Base-by-base conservation (phyloP, 2,797 vertebrate species). In the Oreonectes daqikongensis region DNA sequence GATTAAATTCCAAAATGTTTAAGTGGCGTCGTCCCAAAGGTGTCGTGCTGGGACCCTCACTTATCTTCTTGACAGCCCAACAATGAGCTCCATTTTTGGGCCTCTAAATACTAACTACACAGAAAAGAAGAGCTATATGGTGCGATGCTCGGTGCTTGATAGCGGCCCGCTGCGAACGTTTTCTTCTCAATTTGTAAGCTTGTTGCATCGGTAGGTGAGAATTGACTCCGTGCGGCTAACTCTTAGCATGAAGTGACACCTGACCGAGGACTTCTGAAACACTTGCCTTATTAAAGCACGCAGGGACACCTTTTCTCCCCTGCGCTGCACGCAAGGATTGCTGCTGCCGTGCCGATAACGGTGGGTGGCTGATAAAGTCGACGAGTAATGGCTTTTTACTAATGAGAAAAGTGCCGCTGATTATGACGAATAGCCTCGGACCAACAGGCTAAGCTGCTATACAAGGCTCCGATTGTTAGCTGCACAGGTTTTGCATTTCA, bases 321-420 rank as follows among this genome's bases (percentile, higher is more conserved):
- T 78, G 85, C 89, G 87, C 86, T 90, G 84, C 91, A 90, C 83
- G 88, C 88, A 85, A 90, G 91, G 91, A 92, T 93, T 93, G 91
- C 92, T 93, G 92, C 88, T 86, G 92, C 92, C 88, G 90, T 89
- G 84, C 89, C 89, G 94, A 95, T 95, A 94, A 96, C 93, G 92
- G 89, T 78, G 88, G 88, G 91, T 91, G 92, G 91, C 94, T 94
- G 95, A 96, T 96, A 96, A 96, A 94, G 93, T 95, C 94, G 92
- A 92, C 86, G 92, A 88, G 93, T 97, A 96, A 97, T 96, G 95
- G 95, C 92, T 96, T 96, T 93, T 92, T 92, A 91, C 94, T 97
- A 96, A 97, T 96, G 96, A 98, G 96, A 96, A 97, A 96, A 96
- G 94, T 94, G 87, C 84, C 80, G 90, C 93, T 97, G 97, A 97